Evolutionary conservation across 1,140 invertebrate species (phyloP).

Genomic region (Drosophila subpulchrella): DNA sequence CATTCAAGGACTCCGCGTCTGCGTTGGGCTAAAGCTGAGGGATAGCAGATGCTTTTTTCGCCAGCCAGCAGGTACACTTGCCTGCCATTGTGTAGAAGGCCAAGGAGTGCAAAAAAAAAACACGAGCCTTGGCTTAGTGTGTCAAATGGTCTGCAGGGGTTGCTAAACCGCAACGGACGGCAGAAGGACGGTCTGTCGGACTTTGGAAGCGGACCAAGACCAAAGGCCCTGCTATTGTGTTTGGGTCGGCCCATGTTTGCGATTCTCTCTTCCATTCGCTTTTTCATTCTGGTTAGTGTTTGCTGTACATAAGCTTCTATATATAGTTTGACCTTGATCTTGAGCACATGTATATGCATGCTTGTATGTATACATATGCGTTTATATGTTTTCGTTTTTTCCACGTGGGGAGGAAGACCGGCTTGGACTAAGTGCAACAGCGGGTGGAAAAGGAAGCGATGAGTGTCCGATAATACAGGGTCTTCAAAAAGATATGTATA

Average conservation of each 20-base stretch:
- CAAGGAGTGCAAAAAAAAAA: conserved; percentile 8
- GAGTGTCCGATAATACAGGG: conserved; percentile 6
- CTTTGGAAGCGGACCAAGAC: conserved; percentile 8
- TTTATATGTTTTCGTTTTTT: not conserved
- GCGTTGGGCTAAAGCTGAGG: conserved; percentile 7
- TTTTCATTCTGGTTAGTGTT: conserved; percentile 11
- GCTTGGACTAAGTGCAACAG: conserved; percentile 19
- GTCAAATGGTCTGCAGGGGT: conserved; percentile 77
- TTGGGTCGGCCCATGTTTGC: conserved; percentile 68
- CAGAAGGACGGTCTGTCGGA: conserved; percentile 2
- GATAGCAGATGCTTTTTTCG: conserved; percentile 65
- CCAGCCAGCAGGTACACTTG: conserved; percentile 74
- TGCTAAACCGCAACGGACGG: conserved; percentile 32
- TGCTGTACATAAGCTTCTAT: conserved; percentile 44
- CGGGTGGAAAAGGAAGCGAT: not conserved
- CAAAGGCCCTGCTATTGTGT: conserved; percentile 59
- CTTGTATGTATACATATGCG: not conserved
- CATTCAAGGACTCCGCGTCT: conserved; percentile 66
- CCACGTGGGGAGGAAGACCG: conserved; percentile 12
- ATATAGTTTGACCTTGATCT: conserved; percentile 78
- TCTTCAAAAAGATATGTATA: not conserved
- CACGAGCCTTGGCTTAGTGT: conserved; percentile 59
- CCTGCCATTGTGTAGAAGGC: conserved; percentile 62
- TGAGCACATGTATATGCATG: conserved; percentile 36
- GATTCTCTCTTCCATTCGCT: conserved; percentile 27